Conservation (phyloP, 2,888 invertebrate species). For the Encarsia formosa region DNA sequence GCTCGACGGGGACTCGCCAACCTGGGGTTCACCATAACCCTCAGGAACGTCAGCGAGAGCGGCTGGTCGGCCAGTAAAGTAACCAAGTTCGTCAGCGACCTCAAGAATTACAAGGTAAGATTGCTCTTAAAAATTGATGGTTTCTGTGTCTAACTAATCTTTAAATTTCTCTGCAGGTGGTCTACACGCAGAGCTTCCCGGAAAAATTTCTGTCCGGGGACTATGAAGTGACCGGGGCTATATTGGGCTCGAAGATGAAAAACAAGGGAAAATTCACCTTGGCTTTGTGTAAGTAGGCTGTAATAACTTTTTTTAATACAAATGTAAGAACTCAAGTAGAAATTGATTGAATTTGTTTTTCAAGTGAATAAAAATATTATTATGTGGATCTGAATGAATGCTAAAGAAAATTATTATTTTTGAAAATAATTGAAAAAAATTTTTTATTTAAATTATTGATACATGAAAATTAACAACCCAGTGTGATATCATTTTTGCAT, state of each 20-base stretch:
- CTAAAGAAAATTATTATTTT: no score
- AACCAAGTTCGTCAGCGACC: constrained; percentile 64
- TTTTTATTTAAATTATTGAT: no score
- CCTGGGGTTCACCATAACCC: constrained; percentile 65
- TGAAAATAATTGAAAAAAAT: no score
- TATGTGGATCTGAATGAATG: no score
- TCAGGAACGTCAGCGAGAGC: constrained; percentile 70
- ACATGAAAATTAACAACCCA: no score
- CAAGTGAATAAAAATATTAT: no score
- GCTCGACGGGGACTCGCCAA: constrained; percentile 61
- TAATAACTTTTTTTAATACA: no score
- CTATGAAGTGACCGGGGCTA: constrained; percentile 62
- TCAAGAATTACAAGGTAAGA: constrained; percentile 43
- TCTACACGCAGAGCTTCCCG: constrained; percentile 79
- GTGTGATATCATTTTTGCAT: no score
- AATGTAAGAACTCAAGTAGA: no score
- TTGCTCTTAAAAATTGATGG: neutral
- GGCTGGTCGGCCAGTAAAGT: constrained; percentile 76
- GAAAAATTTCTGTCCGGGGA: constrained; percentile 70
- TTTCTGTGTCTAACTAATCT: constrained; percentile 8
- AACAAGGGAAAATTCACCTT: constrained; percentile 73
- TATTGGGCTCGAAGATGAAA: constrained; percentile 60
- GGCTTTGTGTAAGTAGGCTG: constrained; percentile 61
- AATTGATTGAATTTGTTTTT: no score
- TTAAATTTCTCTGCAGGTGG: constrained; percentile 48